Conservation (phyloP, 2,113 vertebrate species). For the Microtus pennsylvanicus region DNA sequence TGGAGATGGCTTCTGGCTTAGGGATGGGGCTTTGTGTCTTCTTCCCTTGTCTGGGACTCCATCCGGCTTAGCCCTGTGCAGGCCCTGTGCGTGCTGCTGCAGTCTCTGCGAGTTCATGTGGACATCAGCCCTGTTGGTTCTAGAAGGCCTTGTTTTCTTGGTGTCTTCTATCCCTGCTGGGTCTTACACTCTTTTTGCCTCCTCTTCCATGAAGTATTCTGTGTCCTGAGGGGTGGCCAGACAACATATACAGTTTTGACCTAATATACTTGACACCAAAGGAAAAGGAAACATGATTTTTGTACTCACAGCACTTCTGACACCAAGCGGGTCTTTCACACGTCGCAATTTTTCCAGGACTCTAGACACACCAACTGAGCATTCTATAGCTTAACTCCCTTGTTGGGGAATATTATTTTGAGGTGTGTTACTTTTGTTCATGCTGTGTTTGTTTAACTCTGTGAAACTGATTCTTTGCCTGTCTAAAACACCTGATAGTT, state of each 20-base stretch:
- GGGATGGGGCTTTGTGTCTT: neutral
- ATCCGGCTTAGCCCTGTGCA: neutral
- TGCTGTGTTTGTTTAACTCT: no score
- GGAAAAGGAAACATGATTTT: neutral
- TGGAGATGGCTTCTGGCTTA: neutral
- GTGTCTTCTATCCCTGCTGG: neutral
- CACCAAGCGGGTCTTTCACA: neutral
- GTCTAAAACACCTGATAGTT: no score
- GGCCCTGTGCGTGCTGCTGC: neutral
- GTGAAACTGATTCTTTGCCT: no score
- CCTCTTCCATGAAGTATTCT: neutral
- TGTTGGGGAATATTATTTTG: no score
- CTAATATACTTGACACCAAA: neutral
- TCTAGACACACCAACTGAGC: neutral
- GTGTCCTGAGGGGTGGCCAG: neutral
- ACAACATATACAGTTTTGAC: neutral
- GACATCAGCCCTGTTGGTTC: neutral
- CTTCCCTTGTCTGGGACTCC: neutral
- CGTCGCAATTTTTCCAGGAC: neutral
- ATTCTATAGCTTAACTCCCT: neutral
- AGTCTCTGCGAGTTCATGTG: neutral
- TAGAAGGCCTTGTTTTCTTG: neutral
- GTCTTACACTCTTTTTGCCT: neutral
- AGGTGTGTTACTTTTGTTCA: no score
- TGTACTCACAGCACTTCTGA: neutral